Percentiles rank a stretch among this genome's conserved stretches.
Conservation (phyloP, 2,797 vertebrate species). For the Diplodus sargus region DNA sequence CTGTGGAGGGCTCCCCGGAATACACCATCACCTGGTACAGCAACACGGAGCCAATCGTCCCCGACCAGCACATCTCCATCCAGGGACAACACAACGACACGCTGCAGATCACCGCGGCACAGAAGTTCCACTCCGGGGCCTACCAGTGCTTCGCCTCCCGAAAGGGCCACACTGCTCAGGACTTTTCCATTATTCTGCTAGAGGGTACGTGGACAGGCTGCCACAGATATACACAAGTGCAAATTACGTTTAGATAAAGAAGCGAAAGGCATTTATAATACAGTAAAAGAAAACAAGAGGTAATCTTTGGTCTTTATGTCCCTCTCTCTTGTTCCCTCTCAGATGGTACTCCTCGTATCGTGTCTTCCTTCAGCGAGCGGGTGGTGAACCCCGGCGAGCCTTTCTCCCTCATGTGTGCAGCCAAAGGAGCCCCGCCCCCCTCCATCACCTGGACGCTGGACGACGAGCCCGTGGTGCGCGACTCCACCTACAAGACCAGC, state of each 20-base stretch:
- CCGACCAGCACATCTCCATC: conserved; percentile 95
- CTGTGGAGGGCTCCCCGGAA: conserved; percentile 94
- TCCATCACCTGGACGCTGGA: conserved; percentile 98
- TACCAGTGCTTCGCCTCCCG: conserved; percentile 98
- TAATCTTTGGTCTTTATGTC: not conserved
- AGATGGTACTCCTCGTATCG: conserved; percentile 97
- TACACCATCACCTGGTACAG: conserved; percentile 95
- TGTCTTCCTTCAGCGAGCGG: conserved; percentile 98
- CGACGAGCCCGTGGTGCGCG: conserved; percentile 93
- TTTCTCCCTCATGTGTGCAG: conserved; percentile 96
- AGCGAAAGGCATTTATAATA: conserved; percentile 13
- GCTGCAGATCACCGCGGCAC: conserved; percentile 95
- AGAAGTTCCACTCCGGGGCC: conserved; percentile 97
- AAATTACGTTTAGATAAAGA: not conserved
- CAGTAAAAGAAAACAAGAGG: not conserved
- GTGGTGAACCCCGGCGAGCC: conserved; percentile 98
- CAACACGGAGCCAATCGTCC: conserved; percentile 92
- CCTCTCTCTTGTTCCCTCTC: not conserved
- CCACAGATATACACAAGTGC: not conserved
- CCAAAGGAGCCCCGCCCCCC: conserved; percentile 96
- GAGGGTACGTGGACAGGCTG: conserved; percentile 87
- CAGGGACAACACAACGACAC: conserved; percentile 97
- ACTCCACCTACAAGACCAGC: conserved; percentile 95
- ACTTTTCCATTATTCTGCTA: conserved; percentile 95
- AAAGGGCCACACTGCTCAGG: conserved; percentile 95